These are phyloP conservation scores for Amiota mariae DNA, from an alignment of 2,888 invertebrate species.

Conservation along the genomic window DNA sequence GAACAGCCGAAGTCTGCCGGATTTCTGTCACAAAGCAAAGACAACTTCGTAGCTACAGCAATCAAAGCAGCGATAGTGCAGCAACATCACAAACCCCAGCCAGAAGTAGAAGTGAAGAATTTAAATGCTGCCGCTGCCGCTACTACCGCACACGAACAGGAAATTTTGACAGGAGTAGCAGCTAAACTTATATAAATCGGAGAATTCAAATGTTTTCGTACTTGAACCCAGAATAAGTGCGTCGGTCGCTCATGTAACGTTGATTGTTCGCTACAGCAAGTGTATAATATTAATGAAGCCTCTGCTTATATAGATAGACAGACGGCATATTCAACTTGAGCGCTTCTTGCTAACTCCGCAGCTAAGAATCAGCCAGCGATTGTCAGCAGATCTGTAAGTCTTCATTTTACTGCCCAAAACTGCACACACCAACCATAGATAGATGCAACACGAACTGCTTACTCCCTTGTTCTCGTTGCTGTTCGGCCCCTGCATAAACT, in stretches of 20 bases:
- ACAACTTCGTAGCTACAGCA: slow-evolving; percentile 47
- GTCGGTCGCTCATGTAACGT: no score
- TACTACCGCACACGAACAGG: slow-evolving; percentile 22
- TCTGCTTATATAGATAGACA: no score
- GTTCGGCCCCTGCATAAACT: slow-evolving; percentile 5
- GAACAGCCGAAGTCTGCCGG: slow-evolving; percentile 11
- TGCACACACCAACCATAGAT: slow-evolving; percentile 26
- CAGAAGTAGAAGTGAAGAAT: slow-evolving; percentile 17
- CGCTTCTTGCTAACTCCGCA: no score
- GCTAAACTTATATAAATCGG: no score
- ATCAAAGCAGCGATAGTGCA: slow-evolving; percentile 48
- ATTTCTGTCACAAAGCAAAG: slow-evolving; percentile 5
- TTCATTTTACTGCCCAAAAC: not conserved
- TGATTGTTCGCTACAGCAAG: no score
- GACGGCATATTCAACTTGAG: no score
- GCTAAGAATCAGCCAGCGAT: no score
- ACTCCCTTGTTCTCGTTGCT: not conserved
- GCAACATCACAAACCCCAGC: slow-evolving; percentile 47
- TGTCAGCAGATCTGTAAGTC: not conserved
- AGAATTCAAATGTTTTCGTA: no score
- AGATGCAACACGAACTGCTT: slow-evolving; percentile 13
- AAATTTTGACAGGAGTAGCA: slow-evolving; percentile 6
- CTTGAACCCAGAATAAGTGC: no score
- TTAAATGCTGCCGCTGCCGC: not conserved
- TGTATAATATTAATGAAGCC: no score